Evolutionary conservation across 2,888 invertebrate species (phyloP).

Genomic region (Oligia latruncula): DNA sequence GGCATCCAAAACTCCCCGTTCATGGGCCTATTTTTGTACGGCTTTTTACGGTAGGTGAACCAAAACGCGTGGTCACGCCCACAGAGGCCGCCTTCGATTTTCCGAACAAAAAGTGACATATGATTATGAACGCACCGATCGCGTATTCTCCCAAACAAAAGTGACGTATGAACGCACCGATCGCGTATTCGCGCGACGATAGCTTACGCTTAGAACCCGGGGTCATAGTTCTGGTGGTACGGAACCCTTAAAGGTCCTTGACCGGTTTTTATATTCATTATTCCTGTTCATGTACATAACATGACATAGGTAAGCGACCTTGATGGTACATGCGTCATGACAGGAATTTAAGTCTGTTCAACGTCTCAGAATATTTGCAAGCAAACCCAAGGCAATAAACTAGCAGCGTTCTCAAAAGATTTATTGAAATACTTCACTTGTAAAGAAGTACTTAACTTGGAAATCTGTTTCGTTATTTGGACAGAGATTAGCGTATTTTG

Average conservation of each 20-base stretch:
- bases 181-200: background rate
- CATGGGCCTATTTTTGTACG: background rate
- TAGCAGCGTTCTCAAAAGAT: conserved; percentile 12
- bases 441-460: conserved; percentile 7
- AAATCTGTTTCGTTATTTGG: conserved; percentile 19
- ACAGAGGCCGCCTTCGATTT: no score
- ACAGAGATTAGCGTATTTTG: conserved; percentile 10
- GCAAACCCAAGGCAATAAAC: conserved; percentile 1
- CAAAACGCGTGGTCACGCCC: no score
- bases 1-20: background rate
- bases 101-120: no score
- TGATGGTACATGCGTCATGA: conserved; percentile 9
- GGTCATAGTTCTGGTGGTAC: background rate
- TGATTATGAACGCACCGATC: no score
- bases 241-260: background rate
- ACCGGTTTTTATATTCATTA: background rate
- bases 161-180: no score
- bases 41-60: no score
- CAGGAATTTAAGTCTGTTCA: conserved; percentile 14
- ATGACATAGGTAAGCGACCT: background rate
- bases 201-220: background rate
- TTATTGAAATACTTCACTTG: conserved; percentile 33
- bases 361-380: background rate
- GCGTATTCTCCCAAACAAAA: no score
- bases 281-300: background rate